Base-by-base conservation (phyloP, 1,140 invertebrate species). In the Aphaenogaster rudis region DNA sequence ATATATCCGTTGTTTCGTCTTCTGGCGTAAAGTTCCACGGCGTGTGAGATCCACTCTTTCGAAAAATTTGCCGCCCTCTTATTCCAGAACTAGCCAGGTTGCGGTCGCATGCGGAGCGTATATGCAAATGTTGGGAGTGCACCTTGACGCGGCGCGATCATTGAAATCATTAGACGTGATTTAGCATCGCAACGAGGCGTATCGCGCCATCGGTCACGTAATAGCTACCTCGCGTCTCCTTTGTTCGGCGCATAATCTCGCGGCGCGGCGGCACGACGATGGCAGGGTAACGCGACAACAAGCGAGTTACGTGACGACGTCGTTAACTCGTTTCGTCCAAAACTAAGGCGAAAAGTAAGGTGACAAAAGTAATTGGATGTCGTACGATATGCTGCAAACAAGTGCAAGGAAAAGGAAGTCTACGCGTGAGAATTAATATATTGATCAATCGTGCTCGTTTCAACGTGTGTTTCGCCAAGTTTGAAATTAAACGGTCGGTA, bases 181-280 rank as follows among this genome's bases (percentile, higher is more conserved):
- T 81, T 72, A 72, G 50, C 66, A 42, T 69, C 36, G 63, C 48
- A 57, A 57, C 78, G 13, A 79, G 66, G 64, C 21, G 66, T 81
- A 45, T 79, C 78, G 36, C 64, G 64, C 64, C 64, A 54, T 81
- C 79, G 42, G 79, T 81, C 50, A 81, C 79, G 79, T 81, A 71
- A 71, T 36, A 45, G 36, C 64, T 39, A 54, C 48, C 79, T 71
- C 36, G 50, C 39, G 21, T 13, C 21, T 72, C 66, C 42, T 81
- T 81, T 81, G 64, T 71, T 69, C 78, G 48, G 52, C 15, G 63
- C 21, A 33, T 66, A 36, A 79, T 69, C 57, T 81, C 13, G 78
- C 78, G 9, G 64, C 13, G 78, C 78, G 9, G 64, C 42, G 76
- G 42, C 76, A 48, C 64, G 39, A 67, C 64, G 39, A 28, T 3